These are phyloP conservation scores for Heliconius melpomene DNA, from an alignment of 1,140 invertebrate species.

Conservation along the genomic window DNA sequence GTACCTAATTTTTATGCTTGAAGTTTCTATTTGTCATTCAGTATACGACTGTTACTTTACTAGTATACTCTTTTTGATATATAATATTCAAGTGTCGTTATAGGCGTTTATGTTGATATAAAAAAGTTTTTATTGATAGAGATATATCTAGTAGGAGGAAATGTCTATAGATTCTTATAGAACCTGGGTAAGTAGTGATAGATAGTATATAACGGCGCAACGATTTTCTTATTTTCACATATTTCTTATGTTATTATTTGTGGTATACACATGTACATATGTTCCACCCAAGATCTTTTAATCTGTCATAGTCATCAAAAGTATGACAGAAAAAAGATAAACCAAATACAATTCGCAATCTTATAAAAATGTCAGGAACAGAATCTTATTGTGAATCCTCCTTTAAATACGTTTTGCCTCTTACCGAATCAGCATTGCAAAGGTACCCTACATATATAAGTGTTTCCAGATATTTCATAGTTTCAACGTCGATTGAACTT, in stretches of 20 bases:
- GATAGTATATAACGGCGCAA: too few relatives aligned
- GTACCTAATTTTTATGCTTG: not conserved
- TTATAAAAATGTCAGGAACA: not conserved
- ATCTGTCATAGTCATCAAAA: too few relatives aligned
- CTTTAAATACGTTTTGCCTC: not conserved
- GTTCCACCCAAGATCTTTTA: too few relatives aligned
- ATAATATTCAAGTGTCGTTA: not conserved
- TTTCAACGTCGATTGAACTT: not conserved
- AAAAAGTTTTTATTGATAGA: not conserved
- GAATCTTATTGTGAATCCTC: not conserved
- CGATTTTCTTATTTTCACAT: too few relatives aligned
- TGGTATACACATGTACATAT: too few relatives aligned
- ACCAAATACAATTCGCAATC: not conserved
- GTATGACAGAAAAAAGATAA: not conserved
- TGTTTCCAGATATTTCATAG: not conserved
- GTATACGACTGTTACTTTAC: not conserved
- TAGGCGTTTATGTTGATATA: not conserved
- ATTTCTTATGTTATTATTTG: too few relatives aligned
- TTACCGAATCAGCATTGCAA: not conserved
- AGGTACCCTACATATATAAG: not conserved
- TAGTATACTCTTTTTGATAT: not conserved
- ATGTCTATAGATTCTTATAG: too few relatives aligned
- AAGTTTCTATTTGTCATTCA: constrained; percentile 4
- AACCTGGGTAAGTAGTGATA: too few relatives aligned
- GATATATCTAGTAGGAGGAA: too few relatives aligned